Evolutionary conservation across 2,797 vertebrate species (phyloP), one percentile per base, ranked within the genome.

Genomic region (Dallia pectoralis): DNA sequence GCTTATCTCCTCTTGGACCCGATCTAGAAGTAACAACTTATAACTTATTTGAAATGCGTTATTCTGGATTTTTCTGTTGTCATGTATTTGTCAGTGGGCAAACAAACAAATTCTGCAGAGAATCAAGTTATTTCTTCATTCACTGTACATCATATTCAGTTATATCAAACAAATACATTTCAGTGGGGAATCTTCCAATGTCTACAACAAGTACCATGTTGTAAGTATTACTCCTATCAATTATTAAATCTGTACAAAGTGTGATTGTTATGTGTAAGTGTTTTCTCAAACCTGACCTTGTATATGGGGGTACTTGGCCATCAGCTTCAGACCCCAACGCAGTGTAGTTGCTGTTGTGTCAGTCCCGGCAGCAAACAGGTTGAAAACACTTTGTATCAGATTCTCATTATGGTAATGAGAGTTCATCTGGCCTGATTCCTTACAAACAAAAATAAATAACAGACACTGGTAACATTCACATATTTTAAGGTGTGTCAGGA

Each of bases 351-450:
- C 48, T 8, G 69, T 75, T 47, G 69, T 71, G 32, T 66, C 69
- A 9, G 74, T 59, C 18, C 69, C 67, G 27, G 73, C 69, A 30
- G 68, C 62, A 66, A 75, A 71, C 32, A 75, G 61, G 69, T 75
- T 71, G 30, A 48, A 7, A n/a, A 47, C 69, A 29, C 27, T 18
- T 32, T 4, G 29, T 15, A 66, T 63, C 36, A 32, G 25, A 62
- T 76, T 14, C 16, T 30, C 44, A 11, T 47, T 19, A 18, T 67
- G 65, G 33, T 27, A 67, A 4, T 40, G 36, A 47, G 40, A 47
- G 29, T 40, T 12, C 0, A 82, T 66, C 27, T 73, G 77, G 3
- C 78, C 73, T 32, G 76, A 77, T 69, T 72, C 67, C 86, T 87
- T 68, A 19, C 27, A 69, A 0, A 69, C 19, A 27, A 4, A 77